Percentiles rank a stretch among this genome's conserved stretches.
Conservation (phyloP, 1,140 invertebrate genomes). For the Rhopalosiphum padi region DNA sequence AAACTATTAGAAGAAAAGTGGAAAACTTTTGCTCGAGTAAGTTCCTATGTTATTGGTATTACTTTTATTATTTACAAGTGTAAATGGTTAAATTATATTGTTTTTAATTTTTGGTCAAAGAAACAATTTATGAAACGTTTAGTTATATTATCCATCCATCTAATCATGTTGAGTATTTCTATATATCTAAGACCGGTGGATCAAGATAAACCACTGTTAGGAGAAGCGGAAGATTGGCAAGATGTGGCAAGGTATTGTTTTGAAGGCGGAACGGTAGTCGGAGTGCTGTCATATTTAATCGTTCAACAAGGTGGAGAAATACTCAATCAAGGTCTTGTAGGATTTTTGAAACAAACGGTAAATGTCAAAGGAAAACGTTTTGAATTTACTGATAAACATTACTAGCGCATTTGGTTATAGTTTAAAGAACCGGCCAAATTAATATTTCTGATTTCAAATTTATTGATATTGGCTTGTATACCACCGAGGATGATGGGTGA, state of each 20-base stretch:
- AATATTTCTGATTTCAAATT: slow-evolving; percentile 91
- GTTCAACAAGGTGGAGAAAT: slow-evolving; percentile 93
- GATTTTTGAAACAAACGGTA: slow-evolving; percentile 93
- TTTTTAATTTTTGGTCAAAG: slow-evolving; percentile 64
- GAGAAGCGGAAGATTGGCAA: slow-evolving; percentile 67
- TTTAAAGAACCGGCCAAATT: slow-evolving; percentile 92
- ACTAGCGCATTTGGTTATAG: slow-evolving; percentile 67
- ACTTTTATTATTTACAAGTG: not conserved
- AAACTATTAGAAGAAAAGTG: slow-evolving; percentile 97
- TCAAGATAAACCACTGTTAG: slow-evolving; percentile 66
- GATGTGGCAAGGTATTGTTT: slow-evolving; percentile 72
- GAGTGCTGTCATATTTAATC: slow-evolving; percentile 87
- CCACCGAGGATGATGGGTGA: slow-evolving; percentile 81
- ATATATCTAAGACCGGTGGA: slow-evolving; percentile 83
- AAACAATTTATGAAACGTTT: slow-evolving; percentile 91
- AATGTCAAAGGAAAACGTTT: slow-evolving; percentile 61
- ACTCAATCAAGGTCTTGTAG: slow-evolving; percentile 87
- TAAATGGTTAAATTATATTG: not conserved
- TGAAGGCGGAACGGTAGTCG: slow-evolving; percentile 84
- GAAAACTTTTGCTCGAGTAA: slow-evolving; percentile 96
- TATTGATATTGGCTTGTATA: slow-evolving; percentile 91
- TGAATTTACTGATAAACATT: not conserved
- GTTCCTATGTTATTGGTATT: slow-evolving; percentile 48
- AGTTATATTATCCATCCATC: slow-evolving; percentile 83
- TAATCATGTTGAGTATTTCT: slow-evolving; percentile 86